A percentile compares a stretch with the other conserved stretches of the same genome.
Conservation (phyloP, 37 sponge, comb jelly and placozoan species). For the Cladorhizidae sp. region DNA sequence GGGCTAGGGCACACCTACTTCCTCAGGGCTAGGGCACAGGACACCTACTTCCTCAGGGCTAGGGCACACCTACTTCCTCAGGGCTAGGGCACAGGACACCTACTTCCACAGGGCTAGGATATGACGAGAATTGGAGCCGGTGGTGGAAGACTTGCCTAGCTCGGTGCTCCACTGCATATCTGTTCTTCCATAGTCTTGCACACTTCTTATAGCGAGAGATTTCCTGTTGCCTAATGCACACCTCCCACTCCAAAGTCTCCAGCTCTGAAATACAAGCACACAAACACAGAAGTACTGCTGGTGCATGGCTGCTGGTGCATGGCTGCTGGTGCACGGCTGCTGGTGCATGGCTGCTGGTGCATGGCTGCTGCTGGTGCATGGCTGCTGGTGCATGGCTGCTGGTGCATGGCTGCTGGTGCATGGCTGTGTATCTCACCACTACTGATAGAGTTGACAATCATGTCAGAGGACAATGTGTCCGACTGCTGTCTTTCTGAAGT, state of each 20-base stretch:
- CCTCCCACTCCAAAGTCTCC: constrained; percentile 58
- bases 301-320: neutral
- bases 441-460: constrained; percentile 45
- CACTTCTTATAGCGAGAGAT: neutral
- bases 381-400: neutral
- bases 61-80: no score
- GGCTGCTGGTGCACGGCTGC: constrained; percentile 28
- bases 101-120: no score
- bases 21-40: no score
- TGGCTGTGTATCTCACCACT: constrained; percentile 14
- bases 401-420: neutral
- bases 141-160: no score
- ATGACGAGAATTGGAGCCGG: no score
- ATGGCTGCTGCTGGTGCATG: neutral
- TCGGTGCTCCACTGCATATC: neutral
- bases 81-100: no score
- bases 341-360: constrained; percentile 1
- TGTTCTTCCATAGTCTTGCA: neutral
- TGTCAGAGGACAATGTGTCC: constrained; percentile 43
- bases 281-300: constrained; percentile 49
- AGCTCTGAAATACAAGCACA: constrained; percentile 64
- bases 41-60: no score
- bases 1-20: no score
- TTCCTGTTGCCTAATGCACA: neutral
- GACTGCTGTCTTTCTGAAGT: neutral